Base-by-base conservation (phyloP, 2,888 invertebrate genomes). In the Orchestes rusci region DNA sequence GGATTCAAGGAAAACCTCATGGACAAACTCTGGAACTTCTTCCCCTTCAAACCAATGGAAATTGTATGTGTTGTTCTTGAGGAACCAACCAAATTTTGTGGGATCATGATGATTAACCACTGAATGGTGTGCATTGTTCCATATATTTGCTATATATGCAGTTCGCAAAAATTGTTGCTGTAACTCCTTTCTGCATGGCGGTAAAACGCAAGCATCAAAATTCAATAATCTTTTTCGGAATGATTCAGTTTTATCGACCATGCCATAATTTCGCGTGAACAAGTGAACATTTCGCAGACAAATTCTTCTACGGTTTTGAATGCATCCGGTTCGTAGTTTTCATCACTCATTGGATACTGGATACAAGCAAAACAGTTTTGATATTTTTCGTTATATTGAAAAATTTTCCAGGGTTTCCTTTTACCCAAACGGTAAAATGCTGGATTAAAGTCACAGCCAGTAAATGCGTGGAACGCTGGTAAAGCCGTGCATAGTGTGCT, bases 391-490 rank as follows among this genome's bases (percentile, higher is more conserved):
- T 13, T 17, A 8, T 4, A 13, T 34, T 34, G 35, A 19, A 34
- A 34, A 34, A 15, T 34, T 34, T 34, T 34, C 35, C 35, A 34
- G 7, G 35, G 30, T 13, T 34, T 7, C 12, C 5, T 16, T 34
- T 34, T 34, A 17, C 19, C 35, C 13, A 19, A 20, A 7, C 37
- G 8, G 20, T 8, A 36, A 13, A 36, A 36, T 12, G 37, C n/a
- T 4, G 37, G 23, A 20, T 18, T 27, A 13, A 23, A 20, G 13
- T 36, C 37, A 36, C 27, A 36, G 8, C 37, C 37, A 36, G 37
- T 36, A 7, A 36, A 36, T 16, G 37, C 37, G 13, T 36, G 37
- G 23, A 36, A 36, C 7, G 37, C 37, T 4, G 23, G 37, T 36
- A 36, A 20, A 23, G 27, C 30, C 5, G 16, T 16, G 16, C 35